phyloP scores from a whole-genome alignment of 2,113 vertebrate genomes.

The Plectropomus leopardus region DNA sequence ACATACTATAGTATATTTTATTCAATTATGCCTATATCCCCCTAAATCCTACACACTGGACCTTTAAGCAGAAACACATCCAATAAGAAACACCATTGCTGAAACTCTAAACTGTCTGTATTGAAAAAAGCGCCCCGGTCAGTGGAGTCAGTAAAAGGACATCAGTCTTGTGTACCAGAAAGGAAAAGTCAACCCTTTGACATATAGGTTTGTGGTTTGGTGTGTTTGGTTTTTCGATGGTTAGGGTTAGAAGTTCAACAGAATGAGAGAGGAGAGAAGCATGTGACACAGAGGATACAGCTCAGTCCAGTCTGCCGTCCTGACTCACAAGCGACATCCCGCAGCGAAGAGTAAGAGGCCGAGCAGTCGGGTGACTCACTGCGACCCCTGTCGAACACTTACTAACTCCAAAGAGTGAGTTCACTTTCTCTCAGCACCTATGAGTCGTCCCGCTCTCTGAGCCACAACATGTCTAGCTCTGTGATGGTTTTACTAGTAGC shows the following conservation, averaged over 20 bases:
- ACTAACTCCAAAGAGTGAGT: conserved; percentile 59
- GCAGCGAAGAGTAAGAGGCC: conserved; percentile 58
- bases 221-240: conserved; percentile 53
- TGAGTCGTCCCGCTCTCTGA: conserved; percentile 64
- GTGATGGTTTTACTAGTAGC: conserved; percentile 65
- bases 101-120: background rate
- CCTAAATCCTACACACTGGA: too few relatives aligned
- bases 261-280: conserved; percentile 26
- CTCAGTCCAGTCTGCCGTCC: conserved; percentile 66
- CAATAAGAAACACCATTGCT: conserved; percentile 5
- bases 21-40: too few relatives aligned
- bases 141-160: conserved; percentile 2
- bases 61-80: conserved; percentile 38
- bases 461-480: conserved; percentile 55
- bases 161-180: conserved; percentile 12
- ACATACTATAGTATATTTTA: too few relatives aligned
- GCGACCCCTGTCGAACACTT: conserved; percentile 53
- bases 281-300: conserved; percentile 69
- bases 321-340: conserved; percentile 79
- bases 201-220: conserved; percentile 53
- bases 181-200: conserved; percentile 35
- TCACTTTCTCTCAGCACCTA: conserved; percentile 78
- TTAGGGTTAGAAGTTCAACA: conserved; percentile 62
- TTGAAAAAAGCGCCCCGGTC: too few relatives aligned
- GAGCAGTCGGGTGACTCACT: conserved; percentile 74